Conservation (phyloP, 2,113 vertebrate genomes). For the Cyprinodon variegatus region DNA sequence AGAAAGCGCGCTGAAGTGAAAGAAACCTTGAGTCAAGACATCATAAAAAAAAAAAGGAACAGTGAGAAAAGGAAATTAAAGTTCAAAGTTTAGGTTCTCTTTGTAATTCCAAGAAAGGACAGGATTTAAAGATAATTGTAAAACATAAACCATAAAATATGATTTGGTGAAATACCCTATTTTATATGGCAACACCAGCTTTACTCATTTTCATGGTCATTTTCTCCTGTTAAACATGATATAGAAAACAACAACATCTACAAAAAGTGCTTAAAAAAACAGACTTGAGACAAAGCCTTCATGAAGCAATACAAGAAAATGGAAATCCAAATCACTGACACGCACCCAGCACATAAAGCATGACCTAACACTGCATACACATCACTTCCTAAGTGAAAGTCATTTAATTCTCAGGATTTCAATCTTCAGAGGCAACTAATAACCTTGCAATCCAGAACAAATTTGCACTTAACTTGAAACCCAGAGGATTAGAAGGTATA, state of each 20-base stretch:
- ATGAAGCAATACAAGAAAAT: conserved; percentile 19
- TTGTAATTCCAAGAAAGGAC: not conserved
- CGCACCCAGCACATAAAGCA: not conserved
- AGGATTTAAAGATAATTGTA: not conserved
- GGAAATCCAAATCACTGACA: not conserved
- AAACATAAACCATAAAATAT: not conserved
- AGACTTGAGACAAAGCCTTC: not conserved
- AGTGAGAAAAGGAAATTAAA: not conserved
- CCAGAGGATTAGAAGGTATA: not conserved
- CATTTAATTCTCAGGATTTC: not conserved
- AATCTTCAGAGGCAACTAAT: not conserved
- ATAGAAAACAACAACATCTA: not conserved
- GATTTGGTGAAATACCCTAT: not conserved
- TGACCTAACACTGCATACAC: not conserved
- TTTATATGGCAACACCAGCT: not conserved
- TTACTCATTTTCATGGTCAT: not conserved
- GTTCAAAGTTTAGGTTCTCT: not conserved
- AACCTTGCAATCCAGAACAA: not conserved
- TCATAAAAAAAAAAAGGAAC: not conserved
- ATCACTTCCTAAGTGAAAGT: not conserved
- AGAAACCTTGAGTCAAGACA: not conserved
- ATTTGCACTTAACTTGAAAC: not conserved
- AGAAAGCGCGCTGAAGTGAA: not conserved
- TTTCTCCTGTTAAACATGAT: not conserved
- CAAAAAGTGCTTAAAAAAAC: not conserved